These are phyloP conservation scores for Campoplex capitator DNA, from an alignment of 2,888 invertebrate species.

Conservation along the genomic window DNA sequence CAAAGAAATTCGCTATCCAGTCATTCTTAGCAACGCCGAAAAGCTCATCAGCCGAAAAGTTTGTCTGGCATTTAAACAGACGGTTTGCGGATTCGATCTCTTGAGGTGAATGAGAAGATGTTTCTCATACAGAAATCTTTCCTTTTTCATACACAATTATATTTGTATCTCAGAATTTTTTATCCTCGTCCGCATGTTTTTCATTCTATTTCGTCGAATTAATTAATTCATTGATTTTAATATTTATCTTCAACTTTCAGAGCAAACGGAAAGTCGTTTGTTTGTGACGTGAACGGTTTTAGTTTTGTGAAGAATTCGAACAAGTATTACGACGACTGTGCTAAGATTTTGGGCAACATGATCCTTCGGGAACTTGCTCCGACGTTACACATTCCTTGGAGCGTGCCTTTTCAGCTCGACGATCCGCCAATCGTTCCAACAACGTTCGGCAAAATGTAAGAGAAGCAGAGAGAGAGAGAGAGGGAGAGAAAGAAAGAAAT, in stretches of 20 bases:
- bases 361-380: slow-evolving; percentile 97
- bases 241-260: slow-evolving; percentile 85
- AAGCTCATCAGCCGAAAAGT: slow-evolving; percentile 99
- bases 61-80: slow-evolving; percentile 98
- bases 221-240: background rate
- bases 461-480: slow-evolving; percentile 21
- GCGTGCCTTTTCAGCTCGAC: slow-evolving; percentile 97
- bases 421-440: slow-evolving; percentile 99
- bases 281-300: slow-evolving; percentile 99
- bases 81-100: slow-evolving; percentile 99
- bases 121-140: no score
- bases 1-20: slow-evolving; percentile 99
- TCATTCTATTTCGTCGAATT: background rate
- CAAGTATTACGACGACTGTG: slow-evolving; percentile 99
- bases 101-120: slow-evolving; percentile 87
- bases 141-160: background rate
- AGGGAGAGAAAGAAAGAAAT: background rate
- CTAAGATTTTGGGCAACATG: slow-evolving; percentile 99
- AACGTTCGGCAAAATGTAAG: slow-evolving; percentile 97
- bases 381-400: slow-evolving; percentile 98
- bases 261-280: slow-evolving; percentile 99
- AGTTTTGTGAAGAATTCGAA: slow-evolving; percentile 99
- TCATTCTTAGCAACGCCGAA: slow-evolving; percentile 98
- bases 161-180: background rate
- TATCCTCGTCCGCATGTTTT: background rate